Evolutionary conservation across 2,113 vertebrate genomes (phyloP), one percentile per base, ranked within the genome.

Genomic region (Anser cygnoides): DNA sequence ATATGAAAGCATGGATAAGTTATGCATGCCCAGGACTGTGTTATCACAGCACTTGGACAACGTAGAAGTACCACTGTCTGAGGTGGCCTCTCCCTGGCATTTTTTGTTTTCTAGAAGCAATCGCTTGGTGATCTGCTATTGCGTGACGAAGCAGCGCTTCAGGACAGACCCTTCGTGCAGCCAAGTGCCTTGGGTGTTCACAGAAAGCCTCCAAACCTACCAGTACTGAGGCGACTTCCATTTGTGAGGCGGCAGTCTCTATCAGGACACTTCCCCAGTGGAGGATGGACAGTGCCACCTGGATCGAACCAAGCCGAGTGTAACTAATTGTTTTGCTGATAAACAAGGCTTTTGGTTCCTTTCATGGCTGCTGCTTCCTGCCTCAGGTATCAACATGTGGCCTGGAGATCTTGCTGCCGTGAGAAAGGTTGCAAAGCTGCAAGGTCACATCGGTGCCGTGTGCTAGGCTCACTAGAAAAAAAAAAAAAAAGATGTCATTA

Each of bases 201-300:
- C 23, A 26, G 49, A 71, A 82, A 37, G 13, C 13, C 33, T 39
- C 14, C 29, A 46, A 93, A 72, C 28, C 0, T 33, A 33, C 3
- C 11, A 72, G 17, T 59, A 68, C 5, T 5, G 2, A 65, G 82
- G 71, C 15, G 49, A 0, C 9, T 55, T 80, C 35, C 16, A 6
- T 12, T 28, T 2, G 6, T 33, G 71, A 62, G 10, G 13, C 22
- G 1, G 2, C 21, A 71, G 55, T 8, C 37, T 76, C 18, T 28
- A 50, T 7, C 4, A 26, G 44, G 59, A 65, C 46, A 61, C 6
- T 6, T 82, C 20, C 12, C 1, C 0, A 3, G 11, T 57, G 43
- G 13, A 82, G 15, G 26, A 29, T 10, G n/a, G 14, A 4, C 31
- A 31, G 44, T 12, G 8, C n/a, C 0, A 0, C 31, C 50, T 58